Base-by-base conservation (phyloP, 2,113 vertebrate genomes). In the Shinisaurus crocodilurus region DNA sequence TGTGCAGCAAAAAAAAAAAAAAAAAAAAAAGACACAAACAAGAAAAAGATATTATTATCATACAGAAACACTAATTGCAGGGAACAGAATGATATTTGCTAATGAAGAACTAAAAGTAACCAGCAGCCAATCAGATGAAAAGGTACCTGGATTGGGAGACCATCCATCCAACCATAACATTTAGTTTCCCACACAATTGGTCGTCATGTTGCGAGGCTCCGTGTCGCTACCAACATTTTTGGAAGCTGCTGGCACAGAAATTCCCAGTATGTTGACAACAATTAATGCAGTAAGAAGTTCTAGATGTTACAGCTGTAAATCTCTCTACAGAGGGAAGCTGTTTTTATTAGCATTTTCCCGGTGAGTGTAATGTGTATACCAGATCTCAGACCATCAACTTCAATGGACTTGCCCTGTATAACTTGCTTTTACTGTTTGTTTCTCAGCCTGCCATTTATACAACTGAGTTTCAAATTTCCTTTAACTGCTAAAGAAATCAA, bases 1-100 rank as follows among this genome's bases (percentile, higher is more conserved):
- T 93, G 96, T 97, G 97, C 97, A 97, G 97, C 91, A 96, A 96
- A 96, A 90, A 96, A 96, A 70, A 95, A 96, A 70, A 95, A 97
- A 93, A 86, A 92, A 97, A 94, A 97, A 63, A 96, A 97, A 95
- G 74, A 88, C 63, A 88, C 87, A 88, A 88, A 90, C 74, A 90
- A 90, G 84, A 85, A 34, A 90, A 95, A 83, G 95, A 95, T 95
- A 95, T 79, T 94, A 96, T 97, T 96, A 97, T 94, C 95, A 96
- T 94, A 92, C 75, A 40, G 93, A 96, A 9, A 95, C 74, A 92
- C 5, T 63, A 80, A 25, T 91, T n/a, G 67, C 4, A 92, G 12
- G 76, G 85, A 94, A 96, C 43, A 96, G 88, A 95, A 95, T 91
- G 15, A 23, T 72, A 37, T 95, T 93, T 90, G 80, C 90, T 89